A percentile compares a stretch with the other conserved stretches of the same genome.
phyloP scores from a whole-genome alignment of 2,888 invertebrate species.

The Epirrhoe tristata region DNA sequence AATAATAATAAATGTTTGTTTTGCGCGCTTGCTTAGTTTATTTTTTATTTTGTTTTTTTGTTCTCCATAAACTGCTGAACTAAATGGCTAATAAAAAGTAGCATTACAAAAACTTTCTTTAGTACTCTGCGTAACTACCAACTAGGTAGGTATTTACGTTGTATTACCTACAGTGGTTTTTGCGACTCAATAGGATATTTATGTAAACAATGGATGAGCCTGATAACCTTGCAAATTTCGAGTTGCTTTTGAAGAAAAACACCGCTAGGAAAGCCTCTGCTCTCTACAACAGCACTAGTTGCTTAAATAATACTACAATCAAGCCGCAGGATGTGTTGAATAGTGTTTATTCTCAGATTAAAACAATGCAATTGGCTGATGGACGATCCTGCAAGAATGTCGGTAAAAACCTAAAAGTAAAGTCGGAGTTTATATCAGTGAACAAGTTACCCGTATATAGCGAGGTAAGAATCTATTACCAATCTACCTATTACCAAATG shows the following conservation, averaged over 20 bases:
- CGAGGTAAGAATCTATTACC: slow-evolving; percentile 49
- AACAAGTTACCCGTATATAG: slow-evolving; percentile 52
- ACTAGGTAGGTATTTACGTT: too few relatives aligned
- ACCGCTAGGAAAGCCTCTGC: slow-evolving; percentile 39
- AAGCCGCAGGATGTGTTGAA: slow-evolving; percentile 61
- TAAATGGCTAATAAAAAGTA: not conserved
- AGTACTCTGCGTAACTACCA: not conserved
- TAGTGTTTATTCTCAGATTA: slow-evolving; percentile 64
- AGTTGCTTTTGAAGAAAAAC: slow-evolving; percentile 53
- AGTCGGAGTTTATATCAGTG: slow-evolving; percentile 54
- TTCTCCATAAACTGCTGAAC: not conserved
- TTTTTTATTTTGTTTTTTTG: not conserved
- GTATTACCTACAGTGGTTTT: not conserved
- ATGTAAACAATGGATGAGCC: slow-evolving; percentile 7
- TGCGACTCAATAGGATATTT: not conserved
- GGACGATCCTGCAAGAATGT: slow-evolving; percentile 37
- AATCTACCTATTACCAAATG: not conserved
- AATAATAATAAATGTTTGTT: not conserved
- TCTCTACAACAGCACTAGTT: slow-evolving; percentile 52
- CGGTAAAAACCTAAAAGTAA: slow-evolving; percentile 41
- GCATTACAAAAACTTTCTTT: not conserved
- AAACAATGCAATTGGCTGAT: slow-evolving; percentile 67
- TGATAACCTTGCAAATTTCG: slow-evolving; percentile 45
- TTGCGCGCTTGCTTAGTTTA: not conserved
- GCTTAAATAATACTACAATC: slow-evolving; percentile 30